A percentile compares a stretch with the other conserved stretches of the same genome.
Evolutionary conservation across 2,888 invertebrate species (phyloP).

Genomic region (Stenurella melanura): DNA sequence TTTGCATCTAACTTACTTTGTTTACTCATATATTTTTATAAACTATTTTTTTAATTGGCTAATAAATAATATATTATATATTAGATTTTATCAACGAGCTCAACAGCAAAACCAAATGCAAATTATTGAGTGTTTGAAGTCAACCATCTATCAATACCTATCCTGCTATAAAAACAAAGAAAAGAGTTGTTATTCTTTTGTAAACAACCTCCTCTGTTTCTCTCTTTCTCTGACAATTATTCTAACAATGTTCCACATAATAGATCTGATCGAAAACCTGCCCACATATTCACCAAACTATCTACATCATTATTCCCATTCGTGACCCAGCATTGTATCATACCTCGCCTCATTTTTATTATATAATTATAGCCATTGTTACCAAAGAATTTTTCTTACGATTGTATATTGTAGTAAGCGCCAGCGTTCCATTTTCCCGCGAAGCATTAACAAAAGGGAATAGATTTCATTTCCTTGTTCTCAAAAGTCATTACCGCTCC

Average conservation of each 20-base stretch:
- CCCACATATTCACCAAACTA: neutral
- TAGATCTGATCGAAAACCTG: neutral
- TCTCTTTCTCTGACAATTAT: too few relatives aligned
- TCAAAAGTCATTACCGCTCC: slow-evolving; percentile 17
- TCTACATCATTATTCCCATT: slow-evolving; percentile 1
- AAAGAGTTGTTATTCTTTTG: too few relatives aligned
- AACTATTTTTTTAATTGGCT: too few relatives aligned
- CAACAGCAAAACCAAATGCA: too few relatives aligned
- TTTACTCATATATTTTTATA: too few relatives aligned
- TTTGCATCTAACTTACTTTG: too few relatives aligned
- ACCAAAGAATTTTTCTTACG: neutral
- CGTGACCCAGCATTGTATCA: slow-evolving; percentile 12
- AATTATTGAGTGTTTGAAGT: too few relatives aligned
- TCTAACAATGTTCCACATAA: neutral
- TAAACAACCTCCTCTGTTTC: too few relatives aligned
- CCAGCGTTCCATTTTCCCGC: neutral
- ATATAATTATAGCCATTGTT: slow-evolving; percentile 12
- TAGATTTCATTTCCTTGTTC: slow-evolving; percentile 12
- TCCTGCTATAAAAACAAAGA: too few relatives aligned
- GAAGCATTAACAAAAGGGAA: neutral
- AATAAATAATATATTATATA: too few relatives aligned
- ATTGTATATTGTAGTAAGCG: slow-evolving; percentile 8
- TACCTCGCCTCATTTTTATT: slow-evolving; percentile 5
- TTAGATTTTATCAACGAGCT: too few relatives aligned
- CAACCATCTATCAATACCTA: too few relatives aligned